phyloP scores from a whole-genome alignment of 35 echinoderm and acorn worm species.

The Lytechinus variegatus region DNA sequence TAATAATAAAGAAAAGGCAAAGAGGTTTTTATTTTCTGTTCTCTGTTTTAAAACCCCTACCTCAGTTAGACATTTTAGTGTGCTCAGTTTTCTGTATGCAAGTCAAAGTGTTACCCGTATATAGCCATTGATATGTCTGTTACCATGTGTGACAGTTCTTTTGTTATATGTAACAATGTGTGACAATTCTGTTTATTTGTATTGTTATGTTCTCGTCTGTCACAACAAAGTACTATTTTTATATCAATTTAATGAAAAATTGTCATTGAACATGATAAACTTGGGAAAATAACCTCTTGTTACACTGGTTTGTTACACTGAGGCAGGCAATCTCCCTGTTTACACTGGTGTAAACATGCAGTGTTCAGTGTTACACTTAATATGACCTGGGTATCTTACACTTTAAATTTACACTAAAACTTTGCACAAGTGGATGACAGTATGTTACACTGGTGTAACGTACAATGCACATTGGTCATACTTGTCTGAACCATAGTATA shows the following conservation, averaged over 20 bases:
- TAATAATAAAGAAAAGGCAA: neutral
- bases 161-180: neutral
- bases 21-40: constrained; percentile 17
- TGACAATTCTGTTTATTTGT: neutral
- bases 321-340: neutral
- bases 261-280: neutral
- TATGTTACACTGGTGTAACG: neutral
- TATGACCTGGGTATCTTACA: neutral
- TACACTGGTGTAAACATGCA: no score
- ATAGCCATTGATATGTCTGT: neutral
- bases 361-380: no score
- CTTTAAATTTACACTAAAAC: neutral
- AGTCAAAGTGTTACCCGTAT: neutral
- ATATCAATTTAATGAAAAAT: neutral
- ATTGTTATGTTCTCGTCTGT: neutral
- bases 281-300: neutral
- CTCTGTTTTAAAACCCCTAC: constrained; percentile 36
- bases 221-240: neutral
- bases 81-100: constrained; percentile 20
- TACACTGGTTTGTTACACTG: neutral
- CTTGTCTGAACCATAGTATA: neutral
- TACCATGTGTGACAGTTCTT: neutral
- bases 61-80: constrained; percentile 18
- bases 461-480: neutral
- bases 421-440: neutral